These are phyloP conservation scores for Pseudococcus viburni DNA, from an alignment of 2,888 invertebrate genomes.

Conservation along the genomic window DNA sequence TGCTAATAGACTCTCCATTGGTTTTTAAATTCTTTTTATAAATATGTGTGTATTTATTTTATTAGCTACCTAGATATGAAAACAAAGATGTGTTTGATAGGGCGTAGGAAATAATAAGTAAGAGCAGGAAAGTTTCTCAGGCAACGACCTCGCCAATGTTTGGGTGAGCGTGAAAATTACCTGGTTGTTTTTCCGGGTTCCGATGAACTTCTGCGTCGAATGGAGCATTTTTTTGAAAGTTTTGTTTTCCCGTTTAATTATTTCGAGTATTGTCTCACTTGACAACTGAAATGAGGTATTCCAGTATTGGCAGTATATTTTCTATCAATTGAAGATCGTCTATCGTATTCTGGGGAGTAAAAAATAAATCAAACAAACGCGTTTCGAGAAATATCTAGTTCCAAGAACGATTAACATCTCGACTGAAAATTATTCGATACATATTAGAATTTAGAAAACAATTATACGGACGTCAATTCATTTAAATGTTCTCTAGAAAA, in stretches of 20 bases:
- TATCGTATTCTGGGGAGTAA: too few relatives aligned
- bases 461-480: neutral
- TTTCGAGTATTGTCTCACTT: too few relatives aligned
- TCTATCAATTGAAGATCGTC: too few relatives aligned
- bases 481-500: neutral
- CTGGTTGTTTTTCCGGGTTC: neutral
- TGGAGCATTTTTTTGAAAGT: too few relatives aligned
- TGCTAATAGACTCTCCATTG: constrained; percentile 47
- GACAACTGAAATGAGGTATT: too few relatives aligned
- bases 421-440: neutral
- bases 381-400: neutral
- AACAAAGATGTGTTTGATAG: neutral
- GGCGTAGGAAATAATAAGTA: neutral
- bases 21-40: constrained; percentile 35
- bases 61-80: neutral
- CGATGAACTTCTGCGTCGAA: neutral
- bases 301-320: too few relatives aligned
- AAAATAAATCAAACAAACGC: neutral
- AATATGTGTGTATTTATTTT: constrained; percentile 30
- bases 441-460: neutral
- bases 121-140: neutral
- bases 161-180: constrained; percentile 21
- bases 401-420: neutral
- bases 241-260: too few relatives aligned
- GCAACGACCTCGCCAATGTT: constrained; percentile 23